Percentiles rank a stretch among this genome's conserved stretches.
These are phyloP conservation scores for Gallinago jamesoni DNA, from an alignment of 2,113 vertebrate genomes.

Conservation along the genomic window DNA sequence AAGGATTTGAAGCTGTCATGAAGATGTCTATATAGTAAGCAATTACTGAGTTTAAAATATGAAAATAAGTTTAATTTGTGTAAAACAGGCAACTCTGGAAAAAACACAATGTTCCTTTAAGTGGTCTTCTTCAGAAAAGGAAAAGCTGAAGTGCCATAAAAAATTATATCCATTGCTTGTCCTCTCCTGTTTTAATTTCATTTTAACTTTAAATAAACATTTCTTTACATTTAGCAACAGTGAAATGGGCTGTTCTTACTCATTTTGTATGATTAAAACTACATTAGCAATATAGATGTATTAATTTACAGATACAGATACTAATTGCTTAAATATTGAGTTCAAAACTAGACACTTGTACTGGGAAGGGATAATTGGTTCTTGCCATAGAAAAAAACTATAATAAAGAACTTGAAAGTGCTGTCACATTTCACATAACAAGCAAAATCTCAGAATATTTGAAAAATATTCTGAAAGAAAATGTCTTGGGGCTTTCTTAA, in stretches of 20 bases:
- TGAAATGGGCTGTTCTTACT: constrained; percentile 64
- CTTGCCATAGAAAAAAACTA: constrained; percentile 73
- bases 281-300: constrained; percentile 78
- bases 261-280: constrained; percentile 79
- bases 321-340: constrained; percentile 83
- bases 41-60: constrained; percentile 64
- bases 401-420: constrained; percentile 87
- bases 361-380: constrained; percentile 83
- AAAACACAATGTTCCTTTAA: constrained; percentile 53
- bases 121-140: constrained; percentile 24
- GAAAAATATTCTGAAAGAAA: constrained; percentile 82
- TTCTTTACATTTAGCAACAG: constrained; percentile 66
- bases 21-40: constrained; percentile 62
- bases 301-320: constrained; percentile 82
- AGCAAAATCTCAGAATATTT: constrained; percentile 83
- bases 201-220: constrained; percentile 74
- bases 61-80: constrained; percentile 70
- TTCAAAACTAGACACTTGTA: constrained; percentile 76
- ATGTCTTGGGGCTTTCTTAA: constrained; percentile 82
- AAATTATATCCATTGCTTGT: constrained; percentile 27
- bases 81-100: constrained; percentile 61
- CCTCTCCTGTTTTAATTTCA: constrained; percentile 52
- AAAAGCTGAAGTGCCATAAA: constrained; percentile 45
- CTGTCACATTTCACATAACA: constrained; percentile 83
- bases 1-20: constrained; percentile 58